Base-by-base conservation (phyloP, 2,888 invertebrate genomes). In the Cerceris rybyensis region DNA sequence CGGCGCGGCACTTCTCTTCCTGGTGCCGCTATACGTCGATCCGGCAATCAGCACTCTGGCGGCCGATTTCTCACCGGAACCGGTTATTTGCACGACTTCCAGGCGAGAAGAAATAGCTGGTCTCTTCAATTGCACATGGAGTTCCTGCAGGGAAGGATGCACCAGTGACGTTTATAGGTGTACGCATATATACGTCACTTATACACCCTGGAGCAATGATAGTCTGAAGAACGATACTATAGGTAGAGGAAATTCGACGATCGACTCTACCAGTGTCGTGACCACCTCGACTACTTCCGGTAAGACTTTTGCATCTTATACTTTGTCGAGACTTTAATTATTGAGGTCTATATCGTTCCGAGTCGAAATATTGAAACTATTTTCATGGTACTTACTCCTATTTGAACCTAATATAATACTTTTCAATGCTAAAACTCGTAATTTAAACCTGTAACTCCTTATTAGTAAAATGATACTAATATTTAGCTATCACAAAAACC, bases 81-180 rank as follows among this genome's bases (percentile, higher is more conserved):
- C 96, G 50, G 96, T 96, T 9, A 94, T 95, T 74, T 96, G 96
- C 92, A 94, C 96, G 42, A 96, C 96, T 0, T 94, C 95, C 49
- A 93, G 95, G 52, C 93, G 95, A 9, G 96, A 96, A 88, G 96
- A 96, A 82, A 93, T 96, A 74, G 94, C 95, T 70, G 96, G 96
- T 11, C 93, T 96, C 67, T 95, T 96, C 90, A 96, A 96, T 92
- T 96, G 96, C 92, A 95, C 96, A 6, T 96, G 96, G 96, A 96
- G 96, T 79, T 96, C 96, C 0, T 96, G 96, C 88, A 93, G 96
- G 69, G 96, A 96, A 91, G 96, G 96, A 5, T 96, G 96, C 91
- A 96, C 96, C 72, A 96, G 96, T 89, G 96, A 96, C 91, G 95
- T 95, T 65, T 95, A 95, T 92, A 94, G 93, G 85, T 96, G 96